Percentiles rank a stretch among this genome's conserved stretches.
Conservation (phyloP, 2,888 invertebrate species). For the Drosophila lacicola region DNA sequence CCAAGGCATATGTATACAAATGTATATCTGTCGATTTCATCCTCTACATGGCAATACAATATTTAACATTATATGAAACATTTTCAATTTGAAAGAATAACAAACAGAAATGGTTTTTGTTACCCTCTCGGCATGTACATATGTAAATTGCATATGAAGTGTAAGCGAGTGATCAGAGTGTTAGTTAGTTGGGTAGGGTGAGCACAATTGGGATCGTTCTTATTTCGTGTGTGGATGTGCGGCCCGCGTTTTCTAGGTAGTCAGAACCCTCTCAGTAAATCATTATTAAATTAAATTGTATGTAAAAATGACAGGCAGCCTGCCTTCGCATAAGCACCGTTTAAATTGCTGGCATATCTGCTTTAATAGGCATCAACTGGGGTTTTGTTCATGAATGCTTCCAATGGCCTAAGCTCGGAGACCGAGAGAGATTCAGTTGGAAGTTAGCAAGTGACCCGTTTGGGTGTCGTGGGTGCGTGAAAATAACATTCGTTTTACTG, state of each 20-base stretch:
- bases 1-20: background rate
- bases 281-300: constrained; percentile 79
- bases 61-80: constrained; percentile 5
- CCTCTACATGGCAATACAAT: background rate
- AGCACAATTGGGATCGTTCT: constrained; percentile 28
- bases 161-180: constrained; percentile 32
- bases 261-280: constrained; percentile 69
- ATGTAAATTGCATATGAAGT: constrained; percentile 19
- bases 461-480: constrained; percentile 61
- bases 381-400: constrained; percentile 31
- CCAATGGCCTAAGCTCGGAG: constrained; percentile 10
- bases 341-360: constrained; percentile 49
- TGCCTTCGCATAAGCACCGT: constrained; percentile 42
- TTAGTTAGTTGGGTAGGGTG: constrained; percentile 39
- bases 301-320: constrained; percentile 60
- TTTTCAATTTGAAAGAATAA: constrained; percentile 2
- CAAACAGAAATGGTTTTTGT: constrained; percentile 11
- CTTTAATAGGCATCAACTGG: constrained; percentile 50
- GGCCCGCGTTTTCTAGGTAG: constrained; percentile 23
- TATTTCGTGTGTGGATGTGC: constrained; percentile 5
- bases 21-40: background rate
- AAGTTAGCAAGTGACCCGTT: constrained; percentile 54
- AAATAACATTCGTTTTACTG: constrained; percentile 9
- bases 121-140: constrained; percentile 18
- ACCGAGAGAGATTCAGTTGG: constrained; percentile 58